phyloP scores from a whole-genome alignment of 2,797 vertebrate genomes.

The Darevskia nairensis region DNA sequence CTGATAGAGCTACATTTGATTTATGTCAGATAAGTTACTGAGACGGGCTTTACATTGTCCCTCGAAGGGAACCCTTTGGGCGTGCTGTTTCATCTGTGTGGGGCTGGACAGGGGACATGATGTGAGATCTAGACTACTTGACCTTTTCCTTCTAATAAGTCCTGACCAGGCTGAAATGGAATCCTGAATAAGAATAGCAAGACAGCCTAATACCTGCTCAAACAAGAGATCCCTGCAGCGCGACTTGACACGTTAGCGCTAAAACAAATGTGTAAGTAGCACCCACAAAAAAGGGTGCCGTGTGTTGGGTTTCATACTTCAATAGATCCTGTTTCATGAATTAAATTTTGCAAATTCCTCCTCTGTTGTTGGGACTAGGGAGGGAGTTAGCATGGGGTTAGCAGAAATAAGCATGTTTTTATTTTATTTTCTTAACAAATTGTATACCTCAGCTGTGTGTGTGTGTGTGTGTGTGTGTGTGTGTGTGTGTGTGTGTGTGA shows the following conservation, averaged over 20 bases:
- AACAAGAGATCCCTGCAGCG: background rate
- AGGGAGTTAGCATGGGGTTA: background rate
- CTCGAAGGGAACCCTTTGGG: background rate
- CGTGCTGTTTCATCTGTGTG: background rate
- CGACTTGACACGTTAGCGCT: conserved; percentile 8
- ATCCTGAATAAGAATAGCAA: conserved; percentile 15
- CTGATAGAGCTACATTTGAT: background rate
- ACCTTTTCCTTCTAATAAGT: background rate
- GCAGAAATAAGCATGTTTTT: background rate
- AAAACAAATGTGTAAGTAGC: background rate
- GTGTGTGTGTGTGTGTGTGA: no score
- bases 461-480: no score
- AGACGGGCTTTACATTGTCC: background rate
- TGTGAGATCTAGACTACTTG: background rate
- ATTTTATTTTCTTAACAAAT: background rate
- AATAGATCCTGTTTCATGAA: background rate
- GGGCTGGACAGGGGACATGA: background rate
- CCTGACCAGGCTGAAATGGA: background rate
- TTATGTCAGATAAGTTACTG: background rate
- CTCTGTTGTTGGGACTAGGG: background rate
- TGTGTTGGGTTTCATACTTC: background rate
- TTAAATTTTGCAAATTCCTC: background rate
- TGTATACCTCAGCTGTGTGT: background rate
- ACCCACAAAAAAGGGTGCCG: background rate
- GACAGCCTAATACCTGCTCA: background rate